A percentile compares a stretch with the other conserved stretches of the same genome.
Evolutionary conservation across 2,888 invertebrate species (phyloP).

Genomic region (Oscheius sp.): DNA sequence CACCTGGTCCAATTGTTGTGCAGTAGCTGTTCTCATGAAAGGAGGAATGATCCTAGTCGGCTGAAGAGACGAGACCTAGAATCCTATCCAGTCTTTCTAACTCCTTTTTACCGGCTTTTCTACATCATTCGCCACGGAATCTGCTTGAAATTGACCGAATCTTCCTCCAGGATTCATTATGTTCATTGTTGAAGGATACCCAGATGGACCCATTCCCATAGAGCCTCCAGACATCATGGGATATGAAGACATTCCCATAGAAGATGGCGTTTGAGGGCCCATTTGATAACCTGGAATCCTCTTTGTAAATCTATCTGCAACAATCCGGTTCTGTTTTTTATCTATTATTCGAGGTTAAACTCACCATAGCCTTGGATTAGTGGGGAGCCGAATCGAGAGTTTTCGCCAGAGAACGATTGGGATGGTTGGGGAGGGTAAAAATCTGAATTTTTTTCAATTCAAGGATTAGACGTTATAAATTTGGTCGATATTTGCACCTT

Average conservation of each 20-base stretch:
- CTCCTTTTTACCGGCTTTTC: not conserved
- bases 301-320: not conserved
- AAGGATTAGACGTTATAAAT: not conserved
- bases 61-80: slow-evolving; percentile 6
- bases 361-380: not conserved
- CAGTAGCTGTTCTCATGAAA: slow-evolving; percentile 49
- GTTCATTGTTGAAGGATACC: not conserved
- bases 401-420: not conserved
- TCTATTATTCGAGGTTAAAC: slow-evolving; percentile 22
- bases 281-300: not conserved
- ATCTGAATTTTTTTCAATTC: not conserved
- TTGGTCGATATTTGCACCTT: too few species aligned
- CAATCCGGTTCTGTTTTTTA: not conserved
- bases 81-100: not conserved
- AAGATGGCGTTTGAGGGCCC: not conserved
- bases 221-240: not conserved
- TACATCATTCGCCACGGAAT: not conserved
- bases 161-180: not conserved
- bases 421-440: not conserved
- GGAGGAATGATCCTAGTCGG: slow-evolving; percentile 54
- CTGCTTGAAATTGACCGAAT: slow-evolving; percentile 26
- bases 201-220: not conserved
- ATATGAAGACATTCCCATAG: not conserved
- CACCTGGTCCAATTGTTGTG: slow-evolving; percentile 50
- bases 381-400: not conserved